These are phyloP conservation scores for Pandion haliaetus DNA, from an alignment of 2,113 vertebrate genomes.

Conservation along the genomic window DNA sequence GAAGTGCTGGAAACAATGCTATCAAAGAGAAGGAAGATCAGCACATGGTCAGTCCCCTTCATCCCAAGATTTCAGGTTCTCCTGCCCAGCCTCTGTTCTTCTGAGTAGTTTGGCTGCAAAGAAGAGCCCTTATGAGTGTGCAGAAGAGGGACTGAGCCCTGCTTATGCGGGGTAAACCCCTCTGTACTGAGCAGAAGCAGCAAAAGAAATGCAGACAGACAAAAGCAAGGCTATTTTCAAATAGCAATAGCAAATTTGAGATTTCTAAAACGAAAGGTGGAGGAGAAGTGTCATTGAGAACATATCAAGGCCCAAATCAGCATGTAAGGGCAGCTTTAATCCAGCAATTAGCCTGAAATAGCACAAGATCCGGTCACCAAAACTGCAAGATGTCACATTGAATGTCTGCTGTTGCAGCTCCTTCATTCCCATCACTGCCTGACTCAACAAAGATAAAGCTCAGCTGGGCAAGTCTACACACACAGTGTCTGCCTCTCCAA, in stretches of 20 bases:
- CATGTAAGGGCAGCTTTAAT: neutral
- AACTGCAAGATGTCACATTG: neutral
- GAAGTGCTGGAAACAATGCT: neutral
- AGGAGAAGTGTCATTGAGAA: neutral
- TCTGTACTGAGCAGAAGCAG: neutral
- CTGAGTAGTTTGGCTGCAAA: neutral
- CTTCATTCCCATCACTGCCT: neutral
- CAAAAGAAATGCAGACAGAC: neutral
- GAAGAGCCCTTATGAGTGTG: neutral
- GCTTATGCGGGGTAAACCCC: neutral
- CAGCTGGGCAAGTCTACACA: accelerated
- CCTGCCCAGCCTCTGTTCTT: neutral
- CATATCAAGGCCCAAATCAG: neutral
- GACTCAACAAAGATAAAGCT: neutral
- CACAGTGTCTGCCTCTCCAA: neutral
- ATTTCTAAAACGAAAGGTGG: neutral
- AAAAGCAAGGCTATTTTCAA: neutral
- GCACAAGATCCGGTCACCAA: neutral
- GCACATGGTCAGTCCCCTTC: neutral
- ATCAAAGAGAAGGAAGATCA: neutral
- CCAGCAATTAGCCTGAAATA: neutral
- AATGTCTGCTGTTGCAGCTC: neutral
- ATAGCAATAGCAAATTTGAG: neutral
- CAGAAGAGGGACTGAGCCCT: neutral
- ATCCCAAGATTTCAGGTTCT: neutral